Evolutionary conservation across 2,797 vertebrate genomes (phyloP).

Genomic region (Emys orbicularis): DNA sequence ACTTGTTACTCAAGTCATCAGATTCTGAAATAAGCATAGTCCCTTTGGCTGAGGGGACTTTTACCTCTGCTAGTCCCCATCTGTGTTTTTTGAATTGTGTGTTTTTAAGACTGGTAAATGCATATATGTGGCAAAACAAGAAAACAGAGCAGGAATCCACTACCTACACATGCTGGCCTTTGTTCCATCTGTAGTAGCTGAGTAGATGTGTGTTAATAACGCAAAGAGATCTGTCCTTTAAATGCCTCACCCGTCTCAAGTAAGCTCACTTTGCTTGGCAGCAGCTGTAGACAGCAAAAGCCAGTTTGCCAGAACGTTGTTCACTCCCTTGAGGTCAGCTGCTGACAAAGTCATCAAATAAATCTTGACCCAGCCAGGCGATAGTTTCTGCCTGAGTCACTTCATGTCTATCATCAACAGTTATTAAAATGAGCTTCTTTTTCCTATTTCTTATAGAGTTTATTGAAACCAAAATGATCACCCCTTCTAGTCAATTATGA

Average conservation of each 20-base stretch:
- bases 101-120: not conserved
- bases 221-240: not conserved
- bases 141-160: not conserved
- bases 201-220: not conserved
- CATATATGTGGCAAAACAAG: not conserved
- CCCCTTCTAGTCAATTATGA: not conserved
- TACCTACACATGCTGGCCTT: accelerated
- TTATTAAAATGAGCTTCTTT: not conserved
- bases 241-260: accelerated
- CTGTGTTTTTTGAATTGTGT: not conserved
- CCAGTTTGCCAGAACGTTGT: not conserved
- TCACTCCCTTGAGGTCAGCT: not conserved
- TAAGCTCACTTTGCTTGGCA: not conserved
- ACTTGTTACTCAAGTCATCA: not conserved
- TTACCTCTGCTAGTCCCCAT: not conserved
- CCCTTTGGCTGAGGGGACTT: not conserved
- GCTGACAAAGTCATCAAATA: not conserved
- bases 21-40: not conserved
- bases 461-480: not conserved
- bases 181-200: not conserved
- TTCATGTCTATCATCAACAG: not conserved
- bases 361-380: not conserved
- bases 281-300: not conserved
- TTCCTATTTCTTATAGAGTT: not conserved
- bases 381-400: not conserved